Base-by-base conservation (phyloP, 1,140 invertebrate genomes). In the Papilio aristodemus region DNA sequence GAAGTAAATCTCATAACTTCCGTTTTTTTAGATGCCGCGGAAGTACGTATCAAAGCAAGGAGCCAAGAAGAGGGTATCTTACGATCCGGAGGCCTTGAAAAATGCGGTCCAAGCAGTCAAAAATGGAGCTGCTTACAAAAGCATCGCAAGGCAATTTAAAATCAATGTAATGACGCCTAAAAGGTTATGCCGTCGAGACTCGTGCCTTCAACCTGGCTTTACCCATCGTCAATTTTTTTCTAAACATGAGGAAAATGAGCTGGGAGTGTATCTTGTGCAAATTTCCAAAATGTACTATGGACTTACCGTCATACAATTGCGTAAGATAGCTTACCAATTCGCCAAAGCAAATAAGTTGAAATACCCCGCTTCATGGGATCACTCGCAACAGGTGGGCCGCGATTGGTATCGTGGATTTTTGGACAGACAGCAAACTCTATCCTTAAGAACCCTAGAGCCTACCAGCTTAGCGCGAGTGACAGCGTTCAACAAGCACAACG, bases 381-480 rank as follows among this genome's bases (percentile, higher is more conserved):
- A 50, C 46, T 50, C 46, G 46, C 46, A 50, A 50, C 46, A 50
- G 46, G 46, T 14, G 46, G 46, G 46, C 8, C 46, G 46, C 46
- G 46, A 50, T 50, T 50, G 46, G 46, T 50, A 50, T 50, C 46
- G 46, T 50, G 41, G 43, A 27, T 88, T 84, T 67, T 54, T 84
- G 68, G 69, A 78, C 54, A 60, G 86, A 22, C 75, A 90, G 71
- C 68, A 70, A 27, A 43, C 62, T 43, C 66, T 90, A 13, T 80
- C 83, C n/a, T 66, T 89, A 13, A 71, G 81, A 50, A 50, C 46
- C 8, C 46, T 87, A 14, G 38, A 88, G 76, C 76, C 83, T 17
- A 90, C 87, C 14, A 86, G 87, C 72, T 43, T 90, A 11, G 71
- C 78, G 9, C 71, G 88, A 59, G 80, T 81, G 5, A 84, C 81